phyloP scores from a whole-genome alignment of 2,797 vertebrate species.

The Leptodactylus fallax region DNA sequence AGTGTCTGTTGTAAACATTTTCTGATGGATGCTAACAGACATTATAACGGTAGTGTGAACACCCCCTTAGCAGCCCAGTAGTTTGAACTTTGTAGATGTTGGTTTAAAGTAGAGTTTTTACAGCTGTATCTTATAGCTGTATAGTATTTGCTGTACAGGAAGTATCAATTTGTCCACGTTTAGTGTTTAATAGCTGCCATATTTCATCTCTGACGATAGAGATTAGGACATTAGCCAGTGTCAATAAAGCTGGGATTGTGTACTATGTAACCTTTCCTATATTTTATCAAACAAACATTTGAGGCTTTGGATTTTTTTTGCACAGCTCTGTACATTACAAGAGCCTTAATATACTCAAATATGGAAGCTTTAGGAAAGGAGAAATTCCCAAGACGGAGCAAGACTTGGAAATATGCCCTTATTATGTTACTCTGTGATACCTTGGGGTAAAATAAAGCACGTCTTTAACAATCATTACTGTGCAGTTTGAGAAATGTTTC shows the following conservation, averaged over 20 bases:
- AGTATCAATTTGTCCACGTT: not conserved
- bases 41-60: no score
- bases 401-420: slow-evolving; percentile 7
- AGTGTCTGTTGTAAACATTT: no score
- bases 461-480: not conserved
- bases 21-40: no score
- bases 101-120: no score
- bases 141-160: no score
- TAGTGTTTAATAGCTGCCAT: slow-evolving; percentile 29
- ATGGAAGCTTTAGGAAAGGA: not conserved
- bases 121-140: no score
- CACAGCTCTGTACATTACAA: not conserved
- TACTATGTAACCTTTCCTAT: not conserved
- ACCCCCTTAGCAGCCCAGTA: no score
- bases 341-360: not conserved
- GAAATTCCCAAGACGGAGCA: not conserved
- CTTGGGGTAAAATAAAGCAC: not conserved
- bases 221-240: slow-evolving; percentile 30
- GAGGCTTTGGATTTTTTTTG: slow-evolving; percentile 18
- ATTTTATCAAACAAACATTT: slow-evolving; percentile 6
- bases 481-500: slow-evolving; percentile 10
- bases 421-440: not conserved
- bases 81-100: no score
- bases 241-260: not conserved
- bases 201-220: slow-evolving; percentile 2